Evolutionary conservation across 2,797 vertebrate genomes (phyloP), one percentile per base, ranked within the genome.

Genomic region (Cryptoblepharus egeriae): DNA sequence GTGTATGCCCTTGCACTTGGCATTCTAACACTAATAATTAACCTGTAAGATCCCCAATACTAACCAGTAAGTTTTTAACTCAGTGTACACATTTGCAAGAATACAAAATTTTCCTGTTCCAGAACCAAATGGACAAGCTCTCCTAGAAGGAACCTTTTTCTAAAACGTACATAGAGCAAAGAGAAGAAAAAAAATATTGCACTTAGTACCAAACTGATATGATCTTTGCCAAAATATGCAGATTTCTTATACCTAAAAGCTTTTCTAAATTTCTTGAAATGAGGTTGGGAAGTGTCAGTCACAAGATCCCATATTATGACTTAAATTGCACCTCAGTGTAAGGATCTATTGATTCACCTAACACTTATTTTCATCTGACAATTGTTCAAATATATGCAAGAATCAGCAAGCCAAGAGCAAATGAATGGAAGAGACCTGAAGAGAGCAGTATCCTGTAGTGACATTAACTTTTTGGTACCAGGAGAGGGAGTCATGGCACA

Each of bases 401-500:
- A 6, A 60, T 18, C 12, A 32, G 73, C 22, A 18, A 28, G 7
- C 16, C 4, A 35, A 3, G 30, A 15, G 22, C 32, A 58, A 26
- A 55, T 32, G 35, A 58, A 35, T 26, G 15, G 30, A 35, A 52
- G 67, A 15, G 12, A 35, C 10, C 30, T 35, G 32, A 24, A 18
- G 42, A 75, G 49, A 18, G 10, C n/a, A 58, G 3, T 42, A 65
- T 39, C 32, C 57, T n/a, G 61, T 26, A 57, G 49, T 45, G 65
- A 65, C 81, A 83, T 57, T 73, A 60, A 26, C 57, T 64, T 9
- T 73, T 74, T 24, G 11, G 52, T 49, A 84, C 82, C 82, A 84
- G 82, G n/a, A 84, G 76, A 74, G 76, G 78, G 82, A 84, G 70
- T 67, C 71, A 60, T 74, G 61, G 55, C 76, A 74, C 69, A 73